phyloP scores from a whole-genome alignment of 1,140 invertebrate species.

The Homarus americanus region DNA sequence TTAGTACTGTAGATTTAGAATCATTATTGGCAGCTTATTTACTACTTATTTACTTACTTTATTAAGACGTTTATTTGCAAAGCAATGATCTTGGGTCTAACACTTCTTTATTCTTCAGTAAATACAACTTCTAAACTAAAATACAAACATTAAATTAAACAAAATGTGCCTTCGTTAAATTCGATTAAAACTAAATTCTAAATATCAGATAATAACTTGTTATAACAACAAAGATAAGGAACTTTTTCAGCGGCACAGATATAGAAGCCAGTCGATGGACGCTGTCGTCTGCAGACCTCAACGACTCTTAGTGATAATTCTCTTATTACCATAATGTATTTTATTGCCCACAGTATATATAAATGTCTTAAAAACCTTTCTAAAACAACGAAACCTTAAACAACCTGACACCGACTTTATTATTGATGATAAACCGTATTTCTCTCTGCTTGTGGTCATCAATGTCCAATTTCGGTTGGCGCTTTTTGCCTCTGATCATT shows the following conservation, averaged over 20 bases:
- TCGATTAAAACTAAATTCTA: neutral
- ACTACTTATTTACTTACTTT: neutral
- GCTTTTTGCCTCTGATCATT: neutral
- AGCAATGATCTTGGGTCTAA: slow-evolving; percentile 55
- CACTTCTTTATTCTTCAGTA: slow-evolving; percentile 17
- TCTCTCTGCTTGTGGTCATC: neutral
- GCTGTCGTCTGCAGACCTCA: neutral
- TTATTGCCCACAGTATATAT: slow-evolving; percentile 17
- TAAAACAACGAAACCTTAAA: neutral
- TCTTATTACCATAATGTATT: neutral
- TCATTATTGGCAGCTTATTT: slow-evolving; percentile 1
- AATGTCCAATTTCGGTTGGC: slow-evolving; percentile 12
- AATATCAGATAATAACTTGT: neutral
- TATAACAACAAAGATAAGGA: neutral
- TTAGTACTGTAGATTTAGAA: slow-evolving; percentile 11
- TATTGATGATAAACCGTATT: slow-evolving; percentile 1
- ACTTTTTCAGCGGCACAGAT: neutral
- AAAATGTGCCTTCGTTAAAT: neutral
- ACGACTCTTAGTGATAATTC: neutral
- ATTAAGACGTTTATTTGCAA: slow-evolving; percentile 3
- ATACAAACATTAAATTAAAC: neutral
- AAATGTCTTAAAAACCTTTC: neutral
- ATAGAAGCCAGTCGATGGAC: neutral
- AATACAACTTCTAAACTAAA: slow-evolving; percentile 1
- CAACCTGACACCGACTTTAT: neutral